Base-by-base conservation (phyloP, 2,888 invertebrate species). In the Rhodophaea formosa region DNA sequence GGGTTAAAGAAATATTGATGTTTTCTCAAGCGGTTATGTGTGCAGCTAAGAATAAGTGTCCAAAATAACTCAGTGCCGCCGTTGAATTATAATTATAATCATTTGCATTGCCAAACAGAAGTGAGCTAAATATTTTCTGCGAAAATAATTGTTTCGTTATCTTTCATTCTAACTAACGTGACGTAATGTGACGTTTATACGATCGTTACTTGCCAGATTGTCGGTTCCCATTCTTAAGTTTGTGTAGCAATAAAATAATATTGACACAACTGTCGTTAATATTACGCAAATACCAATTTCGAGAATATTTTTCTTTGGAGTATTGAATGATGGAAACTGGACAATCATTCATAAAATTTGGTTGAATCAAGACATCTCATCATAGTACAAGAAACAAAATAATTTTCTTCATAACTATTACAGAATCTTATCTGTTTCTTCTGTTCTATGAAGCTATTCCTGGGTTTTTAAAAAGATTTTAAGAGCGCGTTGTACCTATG, bases 31-130 rank as follows among this genome's bases (percentile, higher is more conserved):
- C 7, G 16, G 10, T 52, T 16, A 39, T 12, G n/a, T 47, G 29
- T 46, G 46, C 16, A 43, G 56, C 65, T 59, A 61, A 66, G 62
- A 69, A 66, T 67, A 67, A 63, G 62, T 56, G 53, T 68, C 68
- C 59, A 64, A 80, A 77, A 77, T 79, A 76, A 71, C 72, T 68
- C 64, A 59, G 54, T 69, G 71, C 70, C 66, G 66, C 60, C 12
- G 69, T 62, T 64, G 68, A 62, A 58, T 63, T 72, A 74, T 74
- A 74, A 76, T 78, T 74, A 74, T 72, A 75, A 67, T 70, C 65
- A 68, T 73, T 63, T 74, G 72, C 70, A 72, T 66, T 75, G 77
- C 75, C 74, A 78, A 75, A 70, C 59, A 49, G 30, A 47, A 61
- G 67, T 68, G 66, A 44, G 65, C 61, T 62, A 59, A 66, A 60